A percentile compares a stretch with the other conserved stretches of the same genome.
Evolutionary conservation across 2,888 invertebrate species (phyloP).

Genomic region (Ennomos fuscantarius): DNA sequence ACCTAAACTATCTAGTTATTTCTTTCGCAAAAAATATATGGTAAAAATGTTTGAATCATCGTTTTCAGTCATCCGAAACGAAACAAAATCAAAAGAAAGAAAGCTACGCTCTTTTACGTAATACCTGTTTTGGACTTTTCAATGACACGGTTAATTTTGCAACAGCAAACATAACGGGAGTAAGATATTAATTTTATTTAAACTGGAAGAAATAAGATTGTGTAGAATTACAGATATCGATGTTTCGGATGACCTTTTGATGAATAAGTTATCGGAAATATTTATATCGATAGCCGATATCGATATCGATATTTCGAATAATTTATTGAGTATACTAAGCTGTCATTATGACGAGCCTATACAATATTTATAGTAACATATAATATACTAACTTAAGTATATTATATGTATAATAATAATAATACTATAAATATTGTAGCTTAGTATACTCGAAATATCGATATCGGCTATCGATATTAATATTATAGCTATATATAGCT

Average conservation of each 20-base stretch:
- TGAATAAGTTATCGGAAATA: too few relatives aligned
- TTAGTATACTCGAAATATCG: too few relatives aligned
- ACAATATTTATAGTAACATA: too few relatives aligned
- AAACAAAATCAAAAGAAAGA: conserved; percentile 11
- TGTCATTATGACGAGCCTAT: too few relatives aligned
- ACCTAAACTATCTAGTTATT: background rate
- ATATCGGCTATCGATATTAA: too few relatives aligned
- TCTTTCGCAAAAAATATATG: conserved; percentile 13
- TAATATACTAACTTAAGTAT: too few relatives aligned
- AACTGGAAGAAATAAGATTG: background rate
- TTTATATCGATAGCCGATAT: too few relatives aligned
- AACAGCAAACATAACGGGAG: conserved; percentile 15
- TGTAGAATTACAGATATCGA: background rate
- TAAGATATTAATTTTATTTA: conserved; percentile 9
- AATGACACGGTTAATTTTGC: conserved; percentile 16
- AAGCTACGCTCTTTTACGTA: conserved; percentile 23
- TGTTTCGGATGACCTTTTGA: background rate
- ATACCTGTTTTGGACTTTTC: conserved; percentile 13
- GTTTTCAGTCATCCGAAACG: conserved; percentile 20
- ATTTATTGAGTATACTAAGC: too few relatives aligned
- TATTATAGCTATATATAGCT: too few relatives aligned
- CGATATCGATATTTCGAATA: too few relatives aligned
- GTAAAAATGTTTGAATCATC: conserved; percentile 8
- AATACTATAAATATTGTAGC: too few relatives aligned
- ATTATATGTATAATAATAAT: too few relatives aligned